Evolutionary conservation across 2,888 invertebrate genomes (phyloP).

Genomic region (Pandemis corylana): DNA sequence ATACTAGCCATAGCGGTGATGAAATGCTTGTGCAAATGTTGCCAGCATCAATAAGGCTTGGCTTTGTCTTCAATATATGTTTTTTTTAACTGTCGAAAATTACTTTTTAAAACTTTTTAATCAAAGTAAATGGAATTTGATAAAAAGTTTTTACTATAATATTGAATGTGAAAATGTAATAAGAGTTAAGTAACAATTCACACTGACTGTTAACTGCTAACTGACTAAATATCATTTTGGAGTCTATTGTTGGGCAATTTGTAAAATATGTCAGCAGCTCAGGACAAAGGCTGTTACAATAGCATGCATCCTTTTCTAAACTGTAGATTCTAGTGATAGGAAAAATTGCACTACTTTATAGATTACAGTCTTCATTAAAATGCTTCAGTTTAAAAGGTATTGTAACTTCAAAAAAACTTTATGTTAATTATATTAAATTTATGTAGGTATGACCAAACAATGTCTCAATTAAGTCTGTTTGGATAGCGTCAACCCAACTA

Average conservation of each 20-base stretch:
- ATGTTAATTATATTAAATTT: neutral
- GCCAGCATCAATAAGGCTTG: neutral
- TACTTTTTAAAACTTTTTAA: neutral
- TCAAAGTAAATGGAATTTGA: too few relatives aligned
- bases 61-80: neutral
- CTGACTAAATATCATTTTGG: too few relatives aligned
- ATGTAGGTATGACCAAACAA: neutral
- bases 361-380: neutral
- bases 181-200: too few relatives aligned
- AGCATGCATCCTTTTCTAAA: neutral
- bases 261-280: neutral
- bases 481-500: neutral
- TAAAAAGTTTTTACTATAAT: too few relatives aligned
- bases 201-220: too few relatives aligned
- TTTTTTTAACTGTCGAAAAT: neutral
- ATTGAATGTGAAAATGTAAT: too few relatives aligned
- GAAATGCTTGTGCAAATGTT: slow-evolving; percentile 15
- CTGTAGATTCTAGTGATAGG: neutral
- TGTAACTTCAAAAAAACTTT: neutral
- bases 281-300: neutral
- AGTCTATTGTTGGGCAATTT: too few relatives aligned
- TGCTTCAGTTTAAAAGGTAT: neutral
- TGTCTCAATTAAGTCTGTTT: neutral
- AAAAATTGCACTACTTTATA: neutral
- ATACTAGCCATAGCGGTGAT: slow-evolving; percentile 34